Percentiles rank a stretch among this genome's conserved stretches.
Evolutionary conservation across 1,140 invertebrate genomes (phyloP).

Genomic region (Apis dorsata): DNA sequence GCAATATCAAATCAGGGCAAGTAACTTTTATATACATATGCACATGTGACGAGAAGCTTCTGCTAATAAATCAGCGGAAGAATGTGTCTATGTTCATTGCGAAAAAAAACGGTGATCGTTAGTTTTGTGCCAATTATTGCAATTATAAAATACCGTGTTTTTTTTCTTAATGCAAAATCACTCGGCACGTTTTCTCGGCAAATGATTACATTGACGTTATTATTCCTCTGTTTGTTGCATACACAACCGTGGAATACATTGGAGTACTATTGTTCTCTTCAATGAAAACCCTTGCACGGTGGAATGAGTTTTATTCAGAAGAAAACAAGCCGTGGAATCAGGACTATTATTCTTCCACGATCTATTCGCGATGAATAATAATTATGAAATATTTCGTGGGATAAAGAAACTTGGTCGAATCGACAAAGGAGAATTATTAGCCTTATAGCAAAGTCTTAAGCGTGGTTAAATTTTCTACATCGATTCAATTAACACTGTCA

Average conservation of each 20-base stretch:
- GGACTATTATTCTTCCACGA: conserved; percentile 45
- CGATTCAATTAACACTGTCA: neutral
- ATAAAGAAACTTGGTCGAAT: conserved; percentile 15
- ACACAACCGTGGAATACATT: neutral
- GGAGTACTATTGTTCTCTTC: conserved; percentile 48
- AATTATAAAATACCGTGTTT: conserved; percentile 57
- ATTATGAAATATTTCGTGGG: conserved; percentile 40
- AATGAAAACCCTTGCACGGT: conserved; percentile 36
- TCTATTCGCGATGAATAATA: conserved; percentile 29
- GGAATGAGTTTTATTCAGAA: conserved; percentile 6
- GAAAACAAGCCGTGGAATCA: conserved; percentile 42
- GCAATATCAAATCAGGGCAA: neutral
- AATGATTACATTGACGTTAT: conserved; percentile 38
- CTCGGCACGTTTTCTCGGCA: conserved; percentile 32
- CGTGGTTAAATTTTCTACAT: neutral
- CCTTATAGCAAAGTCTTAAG: neutral
- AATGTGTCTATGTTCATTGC: neutral
- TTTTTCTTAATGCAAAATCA: conserved; percentile 57
- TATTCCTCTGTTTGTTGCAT: conserved; percentile 10
- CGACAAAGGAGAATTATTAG: neutral
- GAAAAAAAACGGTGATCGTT: conserved; percentile 44
- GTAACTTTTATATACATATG: conserved; percentile 1
- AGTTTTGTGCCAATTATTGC: conserved; percentile 64
- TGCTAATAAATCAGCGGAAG: conserved; percentile 31
- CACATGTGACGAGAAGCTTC: neutral